Conservation (phyloP, 1,140 invertebrate species). For the Calliphora vicina region DNA sequence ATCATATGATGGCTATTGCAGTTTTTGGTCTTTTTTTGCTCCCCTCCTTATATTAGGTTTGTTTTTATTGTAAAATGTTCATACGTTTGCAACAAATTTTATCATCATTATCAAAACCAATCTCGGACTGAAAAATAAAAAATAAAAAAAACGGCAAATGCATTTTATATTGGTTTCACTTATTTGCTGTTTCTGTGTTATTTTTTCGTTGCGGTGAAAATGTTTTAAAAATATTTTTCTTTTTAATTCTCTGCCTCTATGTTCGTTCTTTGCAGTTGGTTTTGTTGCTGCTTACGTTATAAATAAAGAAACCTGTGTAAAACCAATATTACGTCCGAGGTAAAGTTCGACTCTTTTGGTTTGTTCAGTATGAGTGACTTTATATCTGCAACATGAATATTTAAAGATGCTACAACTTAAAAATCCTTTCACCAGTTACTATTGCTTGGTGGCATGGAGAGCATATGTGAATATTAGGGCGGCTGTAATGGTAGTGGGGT, state of each 20-base stretch:
- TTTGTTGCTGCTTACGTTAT: not conserved
- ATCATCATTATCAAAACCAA: constrained; percentile 31
- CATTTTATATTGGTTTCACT: constrained; percentile 21
- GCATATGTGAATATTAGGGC: not conserved
- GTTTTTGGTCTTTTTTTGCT: too few relatives aligned
- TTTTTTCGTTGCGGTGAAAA: constrained; percentile 14
- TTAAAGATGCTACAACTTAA: not conserved
- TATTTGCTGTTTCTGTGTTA: not conserved
- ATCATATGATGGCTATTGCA: not conserved
- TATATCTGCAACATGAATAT: constrained; percentile 33
- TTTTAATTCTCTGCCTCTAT: not conserved
- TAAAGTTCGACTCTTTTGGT: not conserved
- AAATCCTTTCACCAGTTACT: too few relatives aligned
- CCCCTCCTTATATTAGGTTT: not conserved
- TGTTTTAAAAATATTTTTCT: not conserved
- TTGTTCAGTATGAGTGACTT: constrained; percentile 28
- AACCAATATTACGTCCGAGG: not conserved
- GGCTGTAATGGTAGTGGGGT: not conserved
- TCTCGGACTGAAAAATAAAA: constrained; percentile 9
- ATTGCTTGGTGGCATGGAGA: too few relatives aligned
- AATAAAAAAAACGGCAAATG: constrained; percentile 7
- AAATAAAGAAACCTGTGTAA: constrained; percentile 15
- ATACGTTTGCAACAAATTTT: constrained; percentile 34
- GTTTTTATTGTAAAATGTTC: constrained; percentile 18
- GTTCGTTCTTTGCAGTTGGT: not conserved